Conservation (phyloP, 2,888 invertebrate species). For the Perithous albicinctus region DNA sequence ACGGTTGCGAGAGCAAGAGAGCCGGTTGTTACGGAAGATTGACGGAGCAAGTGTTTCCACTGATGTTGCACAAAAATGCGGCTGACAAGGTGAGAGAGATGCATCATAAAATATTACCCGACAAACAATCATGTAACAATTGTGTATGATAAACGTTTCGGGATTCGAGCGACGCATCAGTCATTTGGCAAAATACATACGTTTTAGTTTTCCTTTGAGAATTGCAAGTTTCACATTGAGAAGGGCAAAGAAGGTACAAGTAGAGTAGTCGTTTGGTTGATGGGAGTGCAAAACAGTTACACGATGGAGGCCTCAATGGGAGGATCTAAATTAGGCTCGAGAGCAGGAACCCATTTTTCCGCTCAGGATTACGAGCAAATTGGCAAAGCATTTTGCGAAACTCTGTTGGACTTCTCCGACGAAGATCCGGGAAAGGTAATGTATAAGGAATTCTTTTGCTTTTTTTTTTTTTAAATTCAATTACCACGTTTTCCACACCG, state of each 20-base stretch:
- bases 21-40: constrained; percentile 90
- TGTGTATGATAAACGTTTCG: constrained; percentile 12
- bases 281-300: constrained; percentile 97
- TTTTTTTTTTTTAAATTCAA: no score
- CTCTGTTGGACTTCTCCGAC: constrained; percentile 95
- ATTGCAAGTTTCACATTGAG: constrained; percentile 97
- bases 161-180: constrained; percentile 17
- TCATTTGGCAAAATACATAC: constrained; percentile 75
- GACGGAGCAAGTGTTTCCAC: constrained; percentile 96
- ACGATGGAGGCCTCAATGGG: constrained; percentile 98
- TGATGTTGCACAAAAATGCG: constrained; percentile 96
- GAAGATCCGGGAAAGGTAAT: constrained; percentile 92
- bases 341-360: constrained; percentile 94
- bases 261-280: constrained; percentile 97
- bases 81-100: constrained; percentile 90
- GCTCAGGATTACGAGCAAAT: constrained; percentile 92
- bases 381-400: constrained; percentile 96
- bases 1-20: constrained; percentile 96
- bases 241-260: constrained; percentile 98
- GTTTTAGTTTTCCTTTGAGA: constrained; percentile 95
- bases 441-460: neutral
- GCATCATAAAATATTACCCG: neutral
- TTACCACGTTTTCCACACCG: neutral
- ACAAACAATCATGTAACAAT: no score
- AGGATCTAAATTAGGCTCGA: constrained; percentile 93